Evolutionary conservation across 2,888 invertebrate genomes (phyloP).

Genomic region (Bembecia ichneumoniformis): DNA sequence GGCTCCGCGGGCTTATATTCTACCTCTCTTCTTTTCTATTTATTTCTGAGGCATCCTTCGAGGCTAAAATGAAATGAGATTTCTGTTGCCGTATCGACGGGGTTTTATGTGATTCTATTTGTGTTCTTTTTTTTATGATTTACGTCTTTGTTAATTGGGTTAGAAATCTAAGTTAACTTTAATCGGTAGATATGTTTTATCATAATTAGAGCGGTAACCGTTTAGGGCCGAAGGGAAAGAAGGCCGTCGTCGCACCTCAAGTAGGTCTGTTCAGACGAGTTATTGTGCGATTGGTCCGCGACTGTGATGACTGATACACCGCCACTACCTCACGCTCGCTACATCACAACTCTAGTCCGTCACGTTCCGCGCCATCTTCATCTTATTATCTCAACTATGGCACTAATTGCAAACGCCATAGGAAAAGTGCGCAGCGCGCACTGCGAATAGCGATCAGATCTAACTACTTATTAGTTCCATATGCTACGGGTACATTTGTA

Average conservation of each 20-base stretch:
- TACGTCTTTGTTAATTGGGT: slow-evolving; percentile 61
- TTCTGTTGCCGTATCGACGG: slow-evolving; percentile 51
- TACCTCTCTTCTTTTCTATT: slow-evolving; percentile 66
- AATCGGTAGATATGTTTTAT: slow-evolving; percentile 49
- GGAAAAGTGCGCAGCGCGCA: slow-evolving; percentile 28
- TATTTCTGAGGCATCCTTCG: slow-evolving; percentile 50
- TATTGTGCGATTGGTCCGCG: slow-evolving; percentile 73
- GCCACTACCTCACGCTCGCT: slow-evolving; percentile 71
- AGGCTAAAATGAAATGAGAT: slow-evolving; percentile 60
- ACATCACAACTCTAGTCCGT: slow-evolving; percentile 63
- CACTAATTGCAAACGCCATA: neutral
- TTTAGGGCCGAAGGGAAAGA: slow-evolving; percentile 40
- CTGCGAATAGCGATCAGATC: slow-evolving; percentile 48
- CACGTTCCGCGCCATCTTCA: slow-evolving; percentile 35
- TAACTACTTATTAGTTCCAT: slow-evolving; percentile 39
- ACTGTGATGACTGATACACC: slow-evolving; percentile 79
- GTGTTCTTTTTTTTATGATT: slow-evolving; percentile 64
- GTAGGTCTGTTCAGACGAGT: slow-evolving; percentile 52
- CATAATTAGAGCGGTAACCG: slow-evolving; percentile 49
- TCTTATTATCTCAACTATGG: neutral
- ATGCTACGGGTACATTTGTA: slow-evolving; percentile 51
- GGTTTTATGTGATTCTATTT: slow-evolving; percentile 64
- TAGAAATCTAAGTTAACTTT: slow-evolving; percentile 64
- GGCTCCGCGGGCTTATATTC: slow-evolving; percentile 68
- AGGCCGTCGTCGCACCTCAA: slow-evolving; percentile 31